Base-by-base conservation (phyloP, 1,140 invertebrate species). In the Drosophila yakuba region DNA sequence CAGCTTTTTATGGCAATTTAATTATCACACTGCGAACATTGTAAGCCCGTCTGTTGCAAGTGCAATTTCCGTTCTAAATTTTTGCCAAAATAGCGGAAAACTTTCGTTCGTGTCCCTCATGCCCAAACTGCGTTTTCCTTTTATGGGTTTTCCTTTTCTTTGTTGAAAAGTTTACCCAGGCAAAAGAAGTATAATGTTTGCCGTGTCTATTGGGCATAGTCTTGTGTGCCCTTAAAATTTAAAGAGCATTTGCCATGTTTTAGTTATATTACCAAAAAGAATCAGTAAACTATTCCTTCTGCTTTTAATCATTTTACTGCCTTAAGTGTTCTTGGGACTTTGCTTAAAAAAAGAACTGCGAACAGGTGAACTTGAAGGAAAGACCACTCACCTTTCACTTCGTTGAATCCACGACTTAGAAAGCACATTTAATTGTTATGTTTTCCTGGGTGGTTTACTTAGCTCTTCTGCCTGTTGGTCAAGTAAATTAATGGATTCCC, bases 401-500 rank as follows among this genome's bases (percentile, higher is more conserved):
- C 47, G 45, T 66, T 52, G 48, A 52, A 38, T 52, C 36, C 28
- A 41, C 28, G 60, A 59, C 61, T 66, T 64, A 66, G 64, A 66
- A 66, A 66, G 47, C 64, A 57, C 64, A 58, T 57, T 71, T 71
- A 57, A 71, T 71, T 71, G 64, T 71, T 71, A 48, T 71, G 67
- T 71, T 69, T 71, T 71, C 66, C 67, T 68, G 64, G 51, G 17
- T 23, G 64, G 64, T 66, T 66, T 66, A 28, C 64, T 66, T 44
- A 71, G 51, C 43, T 71, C 67, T 68, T 48, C 60, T 66, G 60
- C 60, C 60, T 52, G 60, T 66, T 66, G 64, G 64, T 68, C 64
- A 66, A 71, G 51, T 71, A 69, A 71, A 69, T 71, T 71, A 71
- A 71, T 71, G 52, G 47, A 71, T 58, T 68, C 20, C 38, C 60